These are phyloP conservation scores for Ostrea edulis DNA, from an alignment of 1,140 invertebrate species.

Conservation along the genomic window DNA sequence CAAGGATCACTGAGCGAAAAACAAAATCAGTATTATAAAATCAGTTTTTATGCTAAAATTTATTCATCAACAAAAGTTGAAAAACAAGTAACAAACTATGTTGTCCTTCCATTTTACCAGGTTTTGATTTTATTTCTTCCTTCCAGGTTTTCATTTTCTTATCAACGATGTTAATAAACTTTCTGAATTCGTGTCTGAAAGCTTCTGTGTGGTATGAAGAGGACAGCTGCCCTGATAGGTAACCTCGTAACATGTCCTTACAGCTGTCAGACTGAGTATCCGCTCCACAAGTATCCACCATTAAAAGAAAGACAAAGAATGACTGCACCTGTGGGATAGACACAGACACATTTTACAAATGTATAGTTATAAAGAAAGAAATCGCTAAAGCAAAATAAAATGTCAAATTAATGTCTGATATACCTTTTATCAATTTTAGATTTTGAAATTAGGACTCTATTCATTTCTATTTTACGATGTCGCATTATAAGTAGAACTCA, in stretches of 20 bases:
- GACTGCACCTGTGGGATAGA: background rate
- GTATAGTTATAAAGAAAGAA: too few relatives aligned
- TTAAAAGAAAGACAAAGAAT: background rate
- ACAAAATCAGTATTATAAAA: background rate
- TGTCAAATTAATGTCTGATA: too few relatives aligned
- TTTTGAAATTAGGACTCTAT: background rate
- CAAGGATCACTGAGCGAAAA: background rate
- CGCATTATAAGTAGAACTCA: too few relatives aligned
- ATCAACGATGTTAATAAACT: background rate
- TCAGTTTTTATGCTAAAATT: background rate
- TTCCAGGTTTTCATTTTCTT: background rate
- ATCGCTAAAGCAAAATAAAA: too few relatives aligned
- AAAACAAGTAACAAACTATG: background rate
- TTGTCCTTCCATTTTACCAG: background rate
- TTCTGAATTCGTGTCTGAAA: background rate
- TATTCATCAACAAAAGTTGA: background rate
- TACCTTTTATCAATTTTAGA: background rate
- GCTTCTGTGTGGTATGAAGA: background rate
- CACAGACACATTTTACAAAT: too few relatives aligned
- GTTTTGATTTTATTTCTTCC: background rate
- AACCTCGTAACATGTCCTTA: background rate
- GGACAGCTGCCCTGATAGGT: background rate
- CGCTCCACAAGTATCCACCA: background rate
- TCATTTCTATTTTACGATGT: too few relatives aligned
- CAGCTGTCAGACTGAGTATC: background rate